These are phyloP conservation scores for Lycodopsis pacificus DNA, from an alignment of 2,797 vertebrate species.

Conservation along the genomic window DNA sequence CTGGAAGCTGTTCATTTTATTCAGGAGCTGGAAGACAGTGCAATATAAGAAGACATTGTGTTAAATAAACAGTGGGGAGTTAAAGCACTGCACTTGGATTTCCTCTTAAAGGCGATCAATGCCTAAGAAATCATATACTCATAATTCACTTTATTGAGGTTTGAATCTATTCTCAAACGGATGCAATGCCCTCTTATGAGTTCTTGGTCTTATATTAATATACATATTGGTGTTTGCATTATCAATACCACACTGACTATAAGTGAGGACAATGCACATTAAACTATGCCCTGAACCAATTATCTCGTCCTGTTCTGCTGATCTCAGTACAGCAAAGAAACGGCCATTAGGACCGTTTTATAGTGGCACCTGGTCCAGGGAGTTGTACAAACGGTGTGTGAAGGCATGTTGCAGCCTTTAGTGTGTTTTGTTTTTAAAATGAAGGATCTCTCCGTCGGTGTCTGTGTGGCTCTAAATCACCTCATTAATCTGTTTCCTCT, in stretches of 20 bases:
- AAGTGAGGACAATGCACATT: neutral
- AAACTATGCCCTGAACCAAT: neutral
- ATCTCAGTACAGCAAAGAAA: neutral
- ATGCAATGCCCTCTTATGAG: neutral
- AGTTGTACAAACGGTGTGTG: constrained; percentile 20
- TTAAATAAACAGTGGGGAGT: neutral
- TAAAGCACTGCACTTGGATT: neutral
- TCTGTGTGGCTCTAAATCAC: constrained; percentile 57
- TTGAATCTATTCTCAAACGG: neutral
- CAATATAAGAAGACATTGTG: too few species aligned
- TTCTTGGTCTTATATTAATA: neutral
- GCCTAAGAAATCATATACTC: neutral
- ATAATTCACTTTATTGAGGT: neutral
- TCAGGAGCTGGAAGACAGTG: neutral
- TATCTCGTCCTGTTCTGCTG: neutral
- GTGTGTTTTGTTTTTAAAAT: constrained; percentile 27
- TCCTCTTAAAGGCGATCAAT: neutral
- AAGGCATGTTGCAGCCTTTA: constrained; percentile 29
- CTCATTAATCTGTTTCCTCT: constrained; percentile 71
- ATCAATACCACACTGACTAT: neutral
- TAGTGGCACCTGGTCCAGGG: constrained; percentile 1
- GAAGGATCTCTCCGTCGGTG: constrained; percentile 30
- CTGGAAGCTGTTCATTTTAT: constrained; percentile 7
- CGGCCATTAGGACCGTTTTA: neutral
- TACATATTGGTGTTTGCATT: neutral